Percentiles rank a stretch among this genome's conserved stretches.
Evolutionary conservation across 2,113 vertebrate genomes (phyloP).

Genomic region (Mormoops blainvillei): DNA sequence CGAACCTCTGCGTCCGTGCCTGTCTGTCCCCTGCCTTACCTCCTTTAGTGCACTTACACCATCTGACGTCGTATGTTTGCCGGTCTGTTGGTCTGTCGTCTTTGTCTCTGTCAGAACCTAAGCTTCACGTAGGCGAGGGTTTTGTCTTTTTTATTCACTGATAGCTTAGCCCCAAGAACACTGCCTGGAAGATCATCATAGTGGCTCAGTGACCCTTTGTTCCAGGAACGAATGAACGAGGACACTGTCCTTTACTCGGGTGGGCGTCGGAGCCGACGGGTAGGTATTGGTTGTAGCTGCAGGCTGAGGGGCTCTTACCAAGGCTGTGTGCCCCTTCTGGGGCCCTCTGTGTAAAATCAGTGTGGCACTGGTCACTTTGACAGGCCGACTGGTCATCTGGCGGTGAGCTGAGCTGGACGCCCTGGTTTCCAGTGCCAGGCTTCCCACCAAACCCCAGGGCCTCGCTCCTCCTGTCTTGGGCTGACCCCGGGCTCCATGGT

Average conservation of each 20-base stretch:
- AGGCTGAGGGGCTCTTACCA: rapidly evolving
- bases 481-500: neutral
- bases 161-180: neutral
- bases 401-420: neutral
- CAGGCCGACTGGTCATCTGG: neutral
- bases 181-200: neutral
- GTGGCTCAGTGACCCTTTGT: neutral
- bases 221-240: neutral
- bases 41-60: neutral
- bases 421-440: neutral
- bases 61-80: rapidly evolving
- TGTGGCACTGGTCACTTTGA: neutral
- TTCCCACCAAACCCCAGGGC: neutral
- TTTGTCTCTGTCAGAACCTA: neutral
- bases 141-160: neutral
- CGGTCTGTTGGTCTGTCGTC: neutral
- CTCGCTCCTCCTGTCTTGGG: neutral
- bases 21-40: neutral
- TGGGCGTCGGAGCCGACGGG: rapidly evolving
- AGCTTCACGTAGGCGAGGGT: neutral
- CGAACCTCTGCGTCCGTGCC: neutral
- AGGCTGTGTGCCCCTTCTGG: neutral
- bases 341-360: neutral
- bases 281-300: neutral
- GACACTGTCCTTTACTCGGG: neutral